Evolutionary conservation across 1,140 invertebrate species (phyloP), one percentile per base, ranked within the genome.

Genomic region (Maniola jurtina): DNA sequence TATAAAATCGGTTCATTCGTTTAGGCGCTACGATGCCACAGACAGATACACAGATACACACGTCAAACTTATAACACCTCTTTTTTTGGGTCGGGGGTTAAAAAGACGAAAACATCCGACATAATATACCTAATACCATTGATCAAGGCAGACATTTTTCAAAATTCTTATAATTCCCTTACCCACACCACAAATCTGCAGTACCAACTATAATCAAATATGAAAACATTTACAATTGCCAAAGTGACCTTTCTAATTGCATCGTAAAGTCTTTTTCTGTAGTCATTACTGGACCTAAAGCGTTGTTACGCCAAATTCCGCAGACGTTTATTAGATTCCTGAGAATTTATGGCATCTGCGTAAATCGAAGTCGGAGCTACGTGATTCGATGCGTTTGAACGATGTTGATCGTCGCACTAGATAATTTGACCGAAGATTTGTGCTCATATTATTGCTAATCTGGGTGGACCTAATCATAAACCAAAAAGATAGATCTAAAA

Each of bases 231-330:
- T 9, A 38, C 38, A 54, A 54, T 2, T 25, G 25, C 56, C 40
- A 50, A 36, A 38, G 67, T 62, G 71, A 64, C 57, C 52, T 66
- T 75, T 73, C 73, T 82, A 86, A 86, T 86, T 86, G 83, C 78
- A 76, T 75, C 80, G 77, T 80, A 79, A 83, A 75, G 72, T 84
- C 73, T 79, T 77, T 82, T 75, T 76, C 65, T 71, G 70, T 64
- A 73, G 72, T 75, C 76, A 78, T 82, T 84, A 78, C 71, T 16
- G 72, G 52, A 58, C 10, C 14, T 54, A 38, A 11, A 54, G 52
- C 55, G 59, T 71, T 25, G 65, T 45, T 47, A 64, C 64, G 67
- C 70, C 72, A 63, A 75, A 71, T 75, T 63, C 62, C 63, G 54
- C 56, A 52, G 33, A 55, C 47, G 59, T 68, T 64, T 64, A 64